phyloP scores from a whole-genome alignment of 2,888 invertebrate genomes.

The Luperina nickerlii region DNA sequence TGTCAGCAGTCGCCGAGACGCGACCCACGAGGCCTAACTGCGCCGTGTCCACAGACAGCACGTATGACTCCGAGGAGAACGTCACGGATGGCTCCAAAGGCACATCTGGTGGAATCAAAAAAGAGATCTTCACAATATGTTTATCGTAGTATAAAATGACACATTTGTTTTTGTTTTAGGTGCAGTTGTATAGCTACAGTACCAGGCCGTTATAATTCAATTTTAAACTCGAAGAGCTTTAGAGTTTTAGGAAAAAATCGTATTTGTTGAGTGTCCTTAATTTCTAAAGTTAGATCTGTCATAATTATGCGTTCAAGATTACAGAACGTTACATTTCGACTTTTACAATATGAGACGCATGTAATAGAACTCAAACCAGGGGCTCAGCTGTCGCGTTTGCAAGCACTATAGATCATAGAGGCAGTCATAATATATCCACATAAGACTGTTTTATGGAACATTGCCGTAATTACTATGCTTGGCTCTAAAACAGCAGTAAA shows the following conservation, averaged over 20 bases:
- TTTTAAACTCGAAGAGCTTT: neutral
- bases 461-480: neutral
- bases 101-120: slow-evolving; percentile 17
- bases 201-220: neutral
- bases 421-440: neutral
- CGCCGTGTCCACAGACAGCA: slow-evolving; percentile 72
- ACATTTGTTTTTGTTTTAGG: neutral
- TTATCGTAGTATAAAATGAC: neutral
- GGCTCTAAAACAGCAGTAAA: neutral
- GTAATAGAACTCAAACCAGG: neutral
- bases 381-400: neutral
- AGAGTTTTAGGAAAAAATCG: neutral
- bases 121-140: neutral
- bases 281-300: neutral
- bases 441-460: neutral
- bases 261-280: neutral
- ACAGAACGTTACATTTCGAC: neutral
- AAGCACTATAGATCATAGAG: neutral
- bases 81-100: slow-evolving; percentile 64
- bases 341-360: neutral
- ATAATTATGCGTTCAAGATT: neutral
- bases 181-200: neutral
- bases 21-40: slow-evolving; percentile 79
- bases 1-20: slow-evolving; percentile 80
- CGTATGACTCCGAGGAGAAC: slow-evolving; percentile 78